These are phyloP conservation scores for Archilochus colubris DNA, from an alignment of 2,113 vertebrate species.

Conservation along the genomic window DNA sequence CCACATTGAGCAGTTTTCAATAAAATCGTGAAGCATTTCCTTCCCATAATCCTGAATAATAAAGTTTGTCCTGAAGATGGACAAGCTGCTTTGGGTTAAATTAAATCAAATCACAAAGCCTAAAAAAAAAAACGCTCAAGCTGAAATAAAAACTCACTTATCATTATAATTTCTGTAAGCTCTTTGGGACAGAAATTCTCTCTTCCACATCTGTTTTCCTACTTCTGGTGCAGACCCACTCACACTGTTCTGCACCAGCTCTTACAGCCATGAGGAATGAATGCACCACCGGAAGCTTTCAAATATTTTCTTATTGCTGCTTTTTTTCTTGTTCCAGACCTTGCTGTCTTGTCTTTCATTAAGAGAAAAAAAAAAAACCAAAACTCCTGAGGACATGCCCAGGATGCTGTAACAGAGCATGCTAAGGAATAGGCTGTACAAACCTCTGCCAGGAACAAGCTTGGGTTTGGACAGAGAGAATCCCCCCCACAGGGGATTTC, in stretches of 20 bases:
- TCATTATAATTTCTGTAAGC: not conserved
- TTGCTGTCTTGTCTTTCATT: not conserved
- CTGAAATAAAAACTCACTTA: not conserved
- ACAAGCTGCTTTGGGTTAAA: not conserved
- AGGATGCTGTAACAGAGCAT: not conserved
- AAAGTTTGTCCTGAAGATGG: not conserved
- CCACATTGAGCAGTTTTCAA: not conserved
- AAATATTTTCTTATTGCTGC: not conserved
- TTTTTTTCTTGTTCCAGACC: not conserved
- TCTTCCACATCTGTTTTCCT: not conserved
- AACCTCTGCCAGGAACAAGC: slow-evolving; percentile 13
- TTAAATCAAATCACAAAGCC: not conserved
- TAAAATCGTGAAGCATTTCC: not conserved
- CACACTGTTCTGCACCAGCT: not conserved
- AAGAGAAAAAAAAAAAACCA: not conserved
- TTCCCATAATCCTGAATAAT: not conserved
- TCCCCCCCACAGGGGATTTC: not conserved
- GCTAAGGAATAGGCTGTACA: not conserved
- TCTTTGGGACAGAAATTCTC: not conserved
- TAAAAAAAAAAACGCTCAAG: not conserved
- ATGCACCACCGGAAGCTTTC: not conserved
- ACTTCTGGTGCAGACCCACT: not conserved
- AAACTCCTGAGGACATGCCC: not conserved
- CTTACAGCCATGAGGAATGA: not conserved
- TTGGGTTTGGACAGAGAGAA: slow-evolving; percentile 12